phyloP scores from a whole-genome alignment of 2,113 vertebrate species.

The Chaetorhynchus papuensis region DNA sequence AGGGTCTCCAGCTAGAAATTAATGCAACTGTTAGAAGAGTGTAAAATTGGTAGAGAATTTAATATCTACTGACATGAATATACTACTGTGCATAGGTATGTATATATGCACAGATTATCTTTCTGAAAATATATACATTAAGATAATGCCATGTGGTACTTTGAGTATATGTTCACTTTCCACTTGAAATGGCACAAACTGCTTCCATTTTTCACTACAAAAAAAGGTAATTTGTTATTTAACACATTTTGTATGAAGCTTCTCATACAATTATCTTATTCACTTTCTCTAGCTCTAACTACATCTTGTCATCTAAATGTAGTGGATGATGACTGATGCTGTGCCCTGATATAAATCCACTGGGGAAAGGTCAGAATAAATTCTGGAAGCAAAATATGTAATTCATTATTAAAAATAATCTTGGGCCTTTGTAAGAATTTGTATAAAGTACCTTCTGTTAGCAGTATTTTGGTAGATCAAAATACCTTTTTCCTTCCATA shows the following conservation, averaged over 20 bases:
- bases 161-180: not conserved
- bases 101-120: not conserved
- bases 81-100: not conserved
- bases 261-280: not conserved
- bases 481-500: not conserved
- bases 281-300: not conserved
- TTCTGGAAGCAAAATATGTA: not conserved
- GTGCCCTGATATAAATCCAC: not conserved
- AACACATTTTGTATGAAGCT: not conserved
- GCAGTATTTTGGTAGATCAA: not conserved
- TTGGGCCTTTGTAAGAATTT: not conserved
- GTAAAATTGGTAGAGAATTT: not conserved
- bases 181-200: not conserved
- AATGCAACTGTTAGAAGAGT: not conserved
- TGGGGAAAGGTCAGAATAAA: not conserved
- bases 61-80: not conserved
- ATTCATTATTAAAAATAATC: not conserved
- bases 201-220: not conserved
- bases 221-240: not conserved
- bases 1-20: not conserved
- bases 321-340: not conserved
- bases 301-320: not conserved
- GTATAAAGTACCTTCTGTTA: not conserved
- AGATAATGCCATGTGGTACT: not conserved
- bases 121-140: not conserved